phyloP scores from a whole-genome alignment of 2,113 vertebrate species.

The Rhegmatorhina hoffmannsi region DNA sequence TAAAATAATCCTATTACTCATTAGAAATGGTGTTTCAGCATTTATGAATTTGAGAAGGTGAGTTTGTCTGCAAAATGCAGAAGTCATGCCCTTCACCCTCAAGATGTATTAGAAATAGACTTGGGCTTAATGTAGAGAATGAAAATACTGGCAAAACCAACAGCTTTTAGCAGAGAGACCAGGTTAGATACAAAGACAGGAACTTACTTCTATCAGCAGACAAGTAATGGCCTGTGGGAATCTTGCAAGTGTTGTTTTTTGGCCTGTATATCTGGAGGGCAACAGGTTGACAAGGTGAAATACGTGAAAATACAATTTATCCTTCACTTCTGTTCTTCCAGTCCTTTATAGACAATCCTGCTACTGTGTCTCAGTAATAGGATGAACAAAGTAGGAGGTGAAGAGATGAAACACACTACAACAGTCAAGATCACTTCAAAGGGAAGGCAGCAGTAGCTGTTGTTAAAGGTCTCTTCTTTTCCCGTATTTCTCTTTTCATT shows the following conservation, averaged over 20 bases:
- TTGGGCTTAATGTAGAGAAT: not conserved
- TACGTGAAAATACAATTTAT: not conserved
- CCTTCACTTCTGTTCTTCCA: not conserved
- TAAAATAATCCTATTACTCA: not conserved
- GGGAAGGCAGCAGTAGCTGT: not conserved
- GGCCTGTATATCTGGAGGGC: not conserved
- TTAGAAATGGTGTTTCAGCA: not conserved
- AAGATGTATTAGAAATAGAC: not conserved
- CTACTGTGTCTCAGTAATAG: not conserved
- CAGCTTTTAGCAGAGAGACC: not conserved
- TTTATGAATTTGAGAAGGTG: not conserved
- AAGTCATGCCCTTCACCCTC: not conserved
- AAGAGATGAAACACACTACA: not conserved
- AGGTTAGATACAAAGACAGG: not conserved
- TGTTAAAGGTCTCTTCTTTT: not conserved
- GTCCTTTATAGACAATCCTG: not conserved
- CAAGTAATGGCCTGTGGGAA: not conserved
- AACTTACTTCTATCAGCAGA: not conserved
- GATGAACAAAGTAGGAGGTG: not conserved
- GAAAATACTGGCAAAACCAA: not conserved
- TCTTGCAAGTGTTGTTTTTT: not conserved
- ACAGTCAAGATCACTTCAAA: not conserved
- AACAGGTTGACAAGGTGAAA: not conserved
- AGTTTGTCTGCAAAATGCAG: not conserved
- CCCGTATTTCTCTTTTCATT: not conserved